phyloP scores from a whole-genome alignment of 2,888 invertebrate species.

The Ophion costatus region DNA sequence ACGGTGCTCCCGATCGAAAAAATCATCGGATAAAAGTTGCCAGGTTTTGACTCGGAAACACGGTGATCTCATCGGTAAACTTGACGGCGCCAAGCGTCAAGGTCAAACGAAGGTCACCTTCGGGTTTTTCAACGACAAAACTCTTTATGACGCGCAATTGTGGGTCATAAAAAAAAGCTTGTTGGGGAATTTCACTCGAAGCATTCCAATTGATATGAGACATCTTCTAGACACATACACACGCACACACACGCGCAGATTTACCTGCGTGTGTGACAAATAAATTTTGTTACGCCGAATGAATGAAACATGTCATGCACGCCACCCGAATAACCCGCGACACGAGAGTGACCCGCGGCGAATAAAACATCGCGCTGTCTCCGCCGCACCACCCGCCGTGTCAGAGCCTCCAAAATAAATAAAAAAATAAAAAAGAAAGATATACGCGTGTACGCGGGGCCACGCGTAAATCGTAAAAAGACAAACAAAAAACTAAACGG shows the following conservation, averaged over 20 bases:
- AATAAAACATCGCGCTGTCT: slow-evolving; percentile 44
- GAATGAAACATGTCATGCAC: slow-evolving; percentile 36
- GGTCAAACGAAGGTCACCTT: not conserved
- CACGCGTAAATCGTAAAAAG: slow-evolving; percentile 6
- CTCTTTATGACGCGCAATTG: not conserved
- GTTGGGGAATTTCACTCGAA: not conserved
- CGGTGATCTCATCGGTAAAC: not conserved
- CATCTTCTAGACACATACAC: not conserved
- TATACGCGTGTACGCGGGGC: slow-evolving; percentile 7
- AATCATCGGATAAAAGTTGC: not conserved
- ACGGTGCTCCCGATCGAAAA: not conserved
- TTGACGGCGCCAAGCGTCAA: not conserved
- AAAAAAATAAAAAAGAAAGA: slow-evolving; percentile 14
- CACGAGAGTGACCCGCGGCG: slow-evolving; percentile 40
- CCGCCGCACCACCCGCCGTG: slow-evolving; percentile 34
- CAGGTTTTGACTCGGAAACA: not conserved
- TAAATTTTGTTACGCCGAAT: slow-evolving; percentile 42
- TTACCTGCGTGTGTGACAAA: slow-evolving; percentile 26
- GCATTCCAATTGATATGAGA: not conserved
- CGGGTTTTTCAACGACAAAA: not conserved
- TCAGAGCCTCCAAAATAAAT: slow-evolving; percentile 31
- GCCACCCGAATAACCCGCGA: slow-evolving; percentile 25
- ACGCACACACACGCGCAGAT: no score
- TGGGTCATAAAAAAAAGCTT: not conserved
- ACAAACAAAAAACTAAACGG: slow-evolving; percentile 1